Evolutionary conservation across 2,888 invertebrate species (phyloP).

Genomic region (Troides helena): DNA sequence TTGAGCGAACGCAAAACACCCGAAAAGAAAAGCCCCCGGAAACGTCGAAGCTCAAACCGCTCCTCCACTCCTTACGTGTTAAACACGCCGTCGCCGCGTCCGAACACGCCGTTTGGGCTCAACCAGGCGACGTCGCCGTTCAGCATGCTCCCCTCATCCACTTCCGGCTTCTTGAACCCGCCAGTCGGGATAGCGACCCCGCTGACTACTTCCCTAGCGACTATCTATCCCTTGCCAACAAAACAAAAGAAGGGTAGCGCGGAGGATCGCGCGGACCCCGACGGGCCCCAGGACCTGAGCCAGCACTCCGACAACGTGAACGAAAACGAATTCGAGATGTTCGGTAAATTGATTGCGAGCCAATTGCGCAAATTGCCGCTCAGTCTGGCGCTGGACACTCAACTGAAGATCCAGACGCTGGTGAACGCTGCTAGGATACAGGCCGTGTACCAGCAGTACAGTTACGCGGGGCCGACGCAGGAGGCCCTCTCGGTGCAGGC

Average conservation of each 20-base stretch:
- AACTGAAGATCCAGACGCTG: conserved; percentile 70
- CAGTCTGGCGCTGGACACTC: conserved; percentile 71
- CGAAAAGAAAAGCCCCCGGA: conserved; percentile 71
- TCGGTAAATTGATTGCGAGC: conserved; percentile 73
- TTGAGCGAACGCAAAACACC: conserved; percentile 73
- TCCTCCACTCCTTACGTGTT: conserved; percentile 73
- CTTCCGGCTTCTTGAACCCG: conserved; percentile 68
- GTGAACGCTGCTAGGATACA: conserved; percentile 73
- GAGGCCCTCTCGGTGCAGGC: conserved; percentile 72
- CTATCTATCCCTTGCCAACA: conserved; percentile 67
- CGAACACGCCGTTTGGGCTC: conserved; percentile 70
- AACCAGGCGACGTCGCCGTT: conserved; percentile 60
- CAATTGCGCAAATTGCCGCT: conserved; percentile 70
- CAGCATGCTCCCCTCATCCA: conserved; percentile 64
- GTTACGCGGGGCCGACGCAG: conserved; percentile 72
- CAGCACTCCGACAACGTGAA: conserved; percentile 71
- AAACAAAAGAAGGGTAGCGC: conserved; percentile 67
- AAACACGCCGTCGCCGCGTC: conserved; percentile 73
- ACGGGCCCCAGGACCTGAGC: conserved; percentile 70
- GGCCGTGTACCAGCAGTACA: conserved; percentile 75
- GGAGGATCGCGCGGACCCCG: conserved; percentile 60
- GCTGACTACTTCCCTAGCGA: conserved; percentile 68
- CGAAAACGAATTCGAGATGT: conserved; percentile 77
- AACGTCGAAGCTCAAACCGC: conserved; percentile 71
- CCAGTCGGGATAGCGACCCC: conserved; percentile 76